These are phyloP conservation scores for Tyrophagus putrescentiae DNA, from an alignment of 1,140 invertebrate species.

Conservation along the genomic window DNA sequence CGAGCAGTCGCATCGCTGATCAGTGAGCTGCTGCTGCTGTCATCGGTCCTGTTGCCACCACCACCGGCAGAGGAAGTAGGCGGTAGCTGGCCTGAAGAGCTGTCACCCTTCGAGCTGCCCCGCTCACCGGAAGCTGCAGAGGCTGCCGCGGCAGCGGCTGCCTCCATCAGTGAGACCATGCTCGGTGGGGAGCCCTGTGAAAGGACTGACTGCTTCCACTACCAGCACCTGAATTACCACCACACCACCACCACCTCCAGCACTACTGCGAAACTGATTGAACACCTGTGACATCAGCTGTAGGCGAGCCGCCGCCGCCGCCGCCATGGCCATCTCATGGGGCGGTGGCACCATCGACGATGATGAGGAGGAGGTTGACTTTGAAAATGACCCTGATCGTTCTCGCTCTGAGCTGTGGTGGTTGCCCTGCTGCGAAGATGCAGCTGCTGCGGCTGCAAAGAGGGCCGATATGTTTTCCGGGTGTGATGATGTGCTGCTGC, in stretches of 20 bases:
- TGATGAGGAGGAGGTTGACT: too few species aligned
- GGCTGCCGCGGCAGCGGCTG: background rate
- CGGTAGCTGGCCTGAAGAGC: too few species aligned
- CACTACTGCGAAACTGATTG: background rate
- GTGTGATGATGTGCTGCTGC: background rate
- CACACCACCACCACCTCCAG: too few species aligned
- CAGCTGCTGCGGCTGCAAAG: background rate
- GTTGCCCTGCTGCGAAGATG: background rate
- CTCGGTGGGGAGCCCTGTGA: background rate
- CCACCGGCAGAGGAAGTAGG: too few species aligned
- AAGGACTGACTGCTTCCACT: too few species aligned
- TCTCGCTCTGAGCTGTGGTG: too few species aligned
- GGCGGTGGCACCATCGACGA: background rate
- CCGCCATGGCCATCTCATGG: too few species aligned
- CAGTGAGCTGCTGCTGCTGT: background rate
- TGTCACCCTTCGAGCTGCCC: background rate
- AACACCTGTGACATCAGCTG: slow-evolving; percentile 17
- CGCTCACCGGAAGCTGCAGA: background rate
- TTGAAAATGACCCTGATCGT: background rate
- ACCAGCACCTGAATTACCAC: too few species aligned
- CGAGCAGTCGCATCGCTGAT: slow-evolving; percentile 18
- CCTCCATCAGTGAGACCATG: background rate
- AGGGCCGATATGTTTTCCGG: too few species aligned
- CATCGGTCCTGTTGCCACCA: background rate
- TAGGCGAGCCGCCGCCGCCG: slow-evolving; percentile 7